Conservation (phyloP, 2,113 vertebrate species). For the Platysteira castanea region DNA sequence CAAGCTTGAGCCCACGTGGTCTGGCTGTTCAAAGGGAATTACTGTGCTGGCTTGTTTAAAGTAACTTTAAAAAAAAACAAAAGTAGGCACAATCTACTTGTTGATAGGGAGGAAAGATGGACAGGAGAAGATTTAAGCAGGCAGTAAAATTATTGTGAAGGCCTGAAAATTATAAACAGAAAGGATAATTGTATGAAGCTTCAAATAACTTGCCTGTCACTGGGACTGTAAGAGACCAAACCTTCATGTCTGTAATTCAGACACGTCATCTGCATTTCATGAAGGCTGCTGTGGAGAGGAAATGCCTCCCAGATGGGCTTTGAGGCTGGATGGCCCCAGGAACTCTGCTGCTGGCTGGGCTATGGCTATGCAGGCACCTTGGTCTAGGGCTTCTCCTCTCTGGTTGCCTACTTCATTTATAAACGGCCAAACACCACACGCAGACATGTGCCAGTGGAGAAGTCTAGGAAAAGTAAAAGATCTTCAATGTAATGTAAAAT, state of each 20-base stretch:
- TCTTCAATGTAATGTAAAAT: background rate
- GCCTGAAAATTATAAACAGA: background rate
- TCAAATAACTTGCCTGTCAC: background rate
- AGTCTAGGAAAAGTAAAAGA: background rate
- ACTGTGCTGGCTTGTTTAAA: background rate
- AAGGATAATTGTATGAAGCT: background rate
- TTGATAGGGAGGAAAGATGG: background rate
- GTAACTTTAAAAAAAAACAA: background rate
- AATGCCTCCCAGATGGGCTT: background rate
- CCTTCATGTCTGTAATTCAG: background rate
- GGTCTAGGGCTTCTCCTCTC: background rate
- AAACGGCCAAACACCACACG: background rate
- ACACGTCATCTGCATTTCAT: background rate
- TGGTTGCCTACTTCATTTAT: background rate
- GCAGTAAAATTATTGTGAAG: background rate
- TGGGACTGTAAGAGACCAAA: background rate
- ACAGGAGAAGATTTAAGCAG: background rate
- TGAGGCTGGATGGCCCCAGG: background rate
- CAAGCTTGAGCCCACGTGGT: background rate
- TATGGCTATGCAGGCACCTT: background rate
- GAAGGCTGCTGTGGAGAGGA: background rate
- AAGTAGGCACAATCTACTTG: background rate
- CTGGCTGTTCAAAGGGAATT: slow-evolving; percentile 21
- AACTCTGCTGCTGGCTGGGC: background rate
- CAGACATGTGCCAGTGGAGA: background rate